phyloP scores from a whole-genome alignment of 2,797 vertebrate species.

The Acrossocheilus wenchowensis region DNA sequence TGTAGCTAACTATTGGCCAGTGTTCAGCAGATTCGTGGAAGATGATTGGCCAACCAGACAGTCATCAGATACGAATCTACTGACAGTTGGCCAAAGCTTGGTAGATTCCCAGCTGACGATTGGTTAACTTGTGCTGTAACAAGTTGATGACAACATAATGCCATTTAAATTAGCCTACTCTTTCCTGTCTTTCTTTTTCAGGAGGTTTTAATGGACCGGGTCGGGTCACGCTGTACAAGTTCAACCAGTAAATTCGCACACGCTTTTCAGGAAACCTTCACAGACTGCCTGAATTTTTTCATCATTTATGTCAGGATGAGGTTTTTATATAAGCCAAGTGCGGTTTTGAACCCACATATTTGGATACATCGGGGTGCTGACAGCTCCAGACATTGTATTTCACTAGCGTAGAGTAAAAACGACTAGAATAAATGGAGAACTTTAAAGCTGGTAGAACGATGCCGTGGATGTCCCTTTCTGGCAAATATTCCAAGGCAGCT shows the following conservation, averaged over 20 bases:
- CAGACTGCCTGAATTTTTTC: neutral
- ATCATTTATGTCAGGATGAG: slow-evolving; percentile 30
- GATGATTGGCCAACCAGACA: neutral
- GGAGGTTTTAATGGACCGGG: neutral
- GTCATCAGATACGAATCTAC: neutral
- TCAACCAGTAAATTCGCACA: slow-evolving; percentile 8
- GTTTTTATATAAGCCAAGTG: slow-evolving; percentile 32
- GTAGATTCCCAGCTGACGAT: neutral
- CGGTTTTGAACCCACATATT: slow-evolving; percentile 20
- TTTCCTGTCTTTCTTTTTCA: neutral
- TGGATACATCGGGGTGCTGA: slow-evolving; percentile 19
- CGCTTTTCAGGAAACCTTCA: slow-evolving; percentile 12
- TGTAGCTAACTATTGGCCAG: neutral
- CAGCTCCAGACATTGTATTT: slow-evolving; percentile 24
- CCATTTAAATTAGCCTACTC: neutral
- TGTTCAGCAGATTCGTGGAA: neutral
- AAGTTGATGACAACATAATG: neutral
- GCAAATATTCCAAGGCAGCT: neutral
- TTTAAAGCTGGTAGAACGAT: neutral
- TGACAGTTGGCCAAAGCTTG: neutral
- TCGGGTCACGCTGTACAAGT: neutral
- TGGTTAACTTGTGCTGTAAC: neutral
- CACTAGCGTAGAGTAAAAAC: slow-evolving; percentile 8
- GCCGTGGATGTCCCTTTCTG: neutral
- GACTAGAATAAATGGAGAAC: neutral